Evolutionary conservation across 2,113 vertebrate species (phyloP).

Genomic region (Hippopotamus amphibius): DNA sequence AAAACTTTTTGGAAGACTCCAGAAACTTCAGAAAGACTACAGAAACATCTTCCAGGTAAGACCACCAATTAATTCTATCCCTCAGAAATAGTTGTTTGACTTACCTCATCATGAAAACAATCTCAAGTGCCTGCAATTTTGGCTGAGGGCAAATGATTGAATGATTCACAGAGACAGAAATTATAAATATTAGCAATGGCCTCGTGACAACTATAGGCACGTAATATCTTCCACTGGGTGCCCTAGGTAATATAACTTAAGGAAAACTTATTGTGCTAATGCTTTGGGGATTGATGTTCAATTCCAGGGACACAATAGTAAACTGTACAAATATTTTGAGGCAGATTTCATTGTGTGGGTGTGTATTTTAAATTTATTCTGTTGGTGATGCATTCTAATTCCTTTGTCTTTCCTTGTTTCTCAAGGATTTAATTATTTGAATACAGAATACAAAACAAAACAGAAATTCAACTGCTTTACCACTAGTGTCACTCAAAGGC

Average conservation of each 20-base stretch:
- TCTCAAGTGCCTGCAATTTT: not conserved
- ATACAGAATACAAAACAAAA: not conserved
- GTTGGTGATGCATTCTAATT: not conserved
- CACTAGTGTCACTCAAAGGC: not conserved
- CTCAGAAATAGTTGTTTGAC: not conserved
- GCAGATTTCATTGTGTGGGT: not conserved
- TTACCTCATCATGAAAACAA: not conserved
- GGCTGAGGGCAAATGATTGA: not conserved
- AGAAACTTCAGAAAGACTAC: not conserved
- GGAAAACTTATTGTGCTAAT: not conserved
- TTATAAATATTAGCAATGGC: not conserved
- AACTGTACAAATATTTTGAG: not conserved
- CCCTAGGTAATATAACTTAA: not conserved
- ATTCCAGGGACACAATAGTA: not conserved
- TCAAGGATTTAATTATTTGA: conserved; percentile 6
- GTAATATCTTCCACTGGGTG: not conserved
- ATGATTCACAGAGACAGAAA: not conserved
- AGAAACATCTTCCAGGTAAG: not conserved
- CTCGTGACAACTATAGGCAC: not conserved
- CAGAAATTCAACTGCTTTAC: not conserved
- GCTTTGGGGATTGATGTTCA: not conserved
- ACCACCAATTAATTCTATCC: not conserved
- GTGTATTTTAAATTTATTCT: not conserved
- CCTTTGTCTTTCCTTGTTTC: not conserved
- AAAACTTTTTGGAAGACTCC: not conserved